These are phyloP conservation scores for Sebastes iracundus DNA, from an alignment of 2,797 vertebrate genomes.

Conservation along the genomic window DNA sequence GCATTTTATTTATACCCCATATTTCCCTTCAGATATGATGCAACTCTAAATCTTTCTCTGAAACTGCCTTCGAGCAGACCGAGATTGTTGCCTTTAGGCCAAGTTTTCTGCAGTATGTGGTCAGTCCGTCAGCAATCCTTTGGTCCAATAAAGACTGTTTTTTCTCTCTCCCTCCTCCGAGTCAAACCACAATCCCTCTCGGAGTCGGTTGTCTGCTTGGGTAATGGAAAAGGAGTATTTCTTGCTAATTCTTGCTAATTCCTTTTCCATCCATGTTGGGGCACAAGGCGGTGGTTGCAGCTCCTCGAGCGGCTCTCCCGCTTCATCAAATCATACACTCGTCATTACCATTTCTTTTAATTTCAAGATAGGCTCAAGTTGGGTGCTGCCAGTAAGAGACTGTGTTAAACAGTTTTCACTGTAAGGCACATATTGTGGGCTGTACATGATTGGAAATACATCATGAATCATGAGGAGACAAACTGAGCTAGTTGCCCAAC, in stretches of 20 bases:
- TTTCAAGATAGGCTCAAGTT: slow-evolving; percentile 1
- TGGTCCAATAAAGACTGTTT: slow-evolving; percentile 67
- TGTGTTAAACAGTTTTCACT: not conserved
- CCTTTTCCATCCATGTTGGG: slow-evolving; percentile 71
- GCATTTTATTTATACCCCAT: slow-evolving; percentile 15
- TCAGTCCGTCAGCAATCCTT: slow-evolving; percentile 75
- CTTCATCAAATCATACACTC: slow-evolving; percentile 2
- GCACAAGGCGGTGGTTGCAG: slow-evolving; percentile 35
- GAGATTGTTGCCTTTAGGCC: slow-evolving; percentile 43
- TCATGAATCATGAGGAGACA: not conserved
- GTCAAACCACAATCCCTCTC: slow-evolving; percentile 78
- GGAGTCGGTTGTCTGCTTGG: slow-evolving; percentile 77
- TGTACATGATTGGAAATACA: slow-evolving; percentile 11
- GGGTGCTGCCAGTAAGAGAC: not conserved
- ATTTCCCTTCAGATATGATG: slow-evolving; percentile 38
- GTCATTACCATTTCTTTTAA: slow-evolving; percentile 28
- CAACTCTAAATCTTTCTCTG: slow-evolving; percentile 52
- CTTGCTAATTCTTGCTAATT: slow-evolving; percentile 67
- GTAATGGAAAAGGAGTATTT: slow-evolving; percentile 79
- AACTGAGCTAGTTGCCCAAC: not conserved
- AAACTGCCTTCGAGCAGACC: slow-evolving; percentile 39
- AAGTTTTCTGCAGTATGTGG: slow-evolving; percentile 66
- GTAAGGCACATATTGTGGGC: not conserved
- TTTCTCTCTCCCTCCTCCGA: slow-evolving; percentile 42
- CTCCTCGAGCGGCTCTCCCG: not conserved